Base-by-base conservation (phyloP, 2,113 vertebrate genomes). In the Triplophysa rosa region DNA sequence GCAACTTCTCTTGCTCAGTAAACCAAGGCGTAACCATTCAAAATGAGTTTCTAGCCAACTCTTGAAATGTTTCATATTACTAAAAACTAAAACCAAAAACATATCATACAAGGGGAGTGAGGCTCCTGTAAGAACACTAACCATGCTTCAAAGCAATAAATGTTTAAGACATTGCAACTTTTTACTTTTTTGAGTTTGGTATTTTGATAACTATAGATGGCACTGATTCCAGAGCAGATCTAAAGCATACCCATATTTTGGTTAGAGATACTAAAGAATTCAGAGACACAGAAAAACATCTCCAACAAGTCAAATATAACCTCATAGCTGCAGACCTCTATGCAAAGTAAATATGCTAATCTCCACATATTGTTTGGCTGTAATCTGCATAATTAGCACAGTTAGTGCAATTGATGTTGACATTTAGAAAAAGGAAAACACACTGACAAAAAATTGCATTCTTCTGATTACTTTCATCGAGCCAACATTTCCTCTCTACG, bases 301-400 rank as follows among this genome's bases (percentile, higher is more conserved):
- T n/a, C 33, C 33, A 37, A 37, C 33, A 37, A 37, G 33, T 37
- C 7, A 68, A 26, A 49, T 19, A 23, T 42, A 19, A 68, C 23
- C 71, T 45, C 42, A 63, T 42, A 69, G 21, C 47, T 37, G 21
- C 13, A 23, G 29, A 79, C 52, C 16, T 37, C 47, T 59, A 26
- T 65, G 40, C 24, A 73, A 56, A 49, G 69, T 42, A 8, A 49
- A 56, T 59, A 63, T 40, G 40, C 62, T 24, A 47, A 69, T 84
- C 64, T 66, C 26, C 24, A 12, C 24, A 54, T 66, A 77, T 61
- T 45, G 29, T 67, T 75, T 79, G 52, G 65, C 10, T 14, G 26
- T 79, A 79, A 82, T 82, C 71, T 56, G 67, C 67, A 78, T 78
- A 78, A 82, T 82, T 73, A 80, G 49, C 52, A 59, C 16, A 40